Evolutionary conservation across 2,113 vertebrate species (phyloP).

Genomic region (Columbina picui): DNA sequence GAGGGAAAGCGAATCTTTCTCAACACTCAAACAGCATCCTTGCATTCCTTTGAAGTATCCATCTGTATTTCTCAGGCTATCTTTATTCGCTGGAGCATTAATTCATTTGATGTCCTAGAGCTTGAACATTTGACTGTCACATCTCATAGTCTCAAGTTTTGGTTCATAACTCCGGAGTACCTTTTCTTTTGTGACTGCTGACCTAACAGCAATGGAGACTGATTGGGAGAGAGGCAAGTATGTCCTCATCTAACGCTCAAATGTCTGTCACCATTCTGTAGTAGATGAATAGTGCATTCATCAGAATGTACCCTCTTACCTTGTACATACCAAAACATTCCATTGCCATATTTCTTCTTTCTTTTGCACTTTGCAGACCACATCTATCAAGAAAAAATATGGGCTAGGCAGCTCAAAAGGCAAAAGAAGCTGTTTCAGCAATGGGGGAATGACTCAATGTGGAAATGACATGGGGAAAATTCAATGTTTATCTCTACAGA

Average conservation of each 20-base stretch:
- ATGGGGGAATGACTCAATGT: not conserved
- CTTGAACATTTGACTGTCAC: not conserved
- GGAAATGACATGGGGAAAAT: not conserved
- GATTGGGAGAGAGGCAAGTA: not conserved
- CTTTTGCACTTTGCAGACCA: not conserved
- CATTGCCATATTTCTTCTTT: not conserved
- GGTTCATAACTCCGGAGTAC: not conserved
- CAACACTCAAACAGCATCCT: not conserved
- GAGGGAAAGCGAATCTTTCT: not conserved
- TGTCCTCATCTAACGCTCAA: not conserved
- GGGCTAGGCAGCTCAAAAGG: not conserved
- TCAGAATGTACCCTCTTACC: not conserved
- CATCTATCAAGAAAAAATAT: not conserved
- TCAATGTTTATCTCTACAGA: not conserved
- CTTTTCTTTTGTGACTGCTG: not conserved
- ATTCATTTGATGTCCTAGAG: not conserved
- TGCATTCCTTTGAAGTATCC: not conserved
- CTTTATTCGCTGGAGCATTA: not conserved
- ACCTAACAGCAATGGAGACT: not conserved
- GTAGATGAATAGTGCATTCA: not conserved
- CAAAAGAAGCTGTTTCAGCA: conserved; percentile 26
- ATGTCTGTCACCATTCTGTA: not conserved
- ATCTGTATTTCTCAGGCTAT: not conserved
- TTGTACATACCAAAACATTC: not conserved
- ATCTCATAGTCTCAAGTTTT: not conserved